These are phyloP conservation scores for Nothocercus julius DNA, from an alignment of 2,113 vertebrate species.

Conservation along the genomic window DNA sequence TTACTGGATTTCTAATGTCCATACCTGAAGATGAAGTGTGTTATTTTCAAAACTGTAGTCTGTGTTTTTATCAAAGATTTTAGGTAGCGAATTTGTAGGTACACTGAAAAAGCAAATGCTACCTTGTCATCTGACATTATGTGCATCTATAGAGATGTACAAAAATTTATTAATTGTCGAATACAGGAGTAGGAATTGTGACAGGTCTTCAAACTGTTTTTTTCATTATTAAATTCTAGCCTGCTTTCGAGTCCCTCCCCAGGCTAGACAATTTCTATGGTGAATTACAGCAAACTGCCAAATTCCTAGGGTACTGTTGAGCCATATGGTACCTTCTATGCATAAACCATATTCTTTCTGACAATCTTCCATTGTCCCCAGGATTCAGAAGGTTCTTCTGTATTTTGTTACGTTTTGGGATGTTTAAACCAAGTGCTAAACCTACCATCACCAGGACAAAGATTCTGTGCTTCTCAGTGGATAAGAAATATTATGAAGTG, in stretches of 20 bases:
- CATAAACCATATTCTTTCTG: background rate
- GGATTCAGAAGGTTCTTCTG: background rate
- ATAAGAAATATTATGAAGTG: background rate
- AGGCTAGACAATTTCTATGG: background rate
- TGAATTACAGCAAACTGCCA: background rate
- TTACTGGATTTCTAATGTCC: background rate
- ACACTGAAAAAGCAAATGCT: background rate
- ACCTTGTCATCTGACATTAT: background rate
- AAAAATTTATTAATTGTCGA: background rate
- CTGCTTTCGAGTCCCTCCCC: background rate
- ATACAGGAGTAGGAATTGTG: background rate
- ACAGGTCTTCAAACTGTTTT: background rate
- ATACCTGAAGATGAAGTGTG: background rate
- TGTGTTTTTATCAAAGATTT: background rate
- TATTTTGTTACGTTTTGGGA: background rate
- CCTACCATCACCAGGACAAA: background rate
- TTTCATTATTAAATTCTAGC: background rate
- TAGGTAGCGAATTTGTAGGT: background rate
- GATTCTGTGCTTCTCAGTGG: background rate
- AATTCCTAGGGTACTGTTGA: background rate
- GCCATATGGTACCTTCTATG: background rate
- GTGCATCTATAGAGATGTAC: background rate
- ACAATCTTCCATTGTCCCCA: background rate
- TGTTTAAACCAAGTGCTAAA: background rate
- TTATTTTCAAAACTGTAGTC: background rate